Conservation (phyloP, 2,113 vertebrate genomes). For the Spilogale gracilis region DNA sequence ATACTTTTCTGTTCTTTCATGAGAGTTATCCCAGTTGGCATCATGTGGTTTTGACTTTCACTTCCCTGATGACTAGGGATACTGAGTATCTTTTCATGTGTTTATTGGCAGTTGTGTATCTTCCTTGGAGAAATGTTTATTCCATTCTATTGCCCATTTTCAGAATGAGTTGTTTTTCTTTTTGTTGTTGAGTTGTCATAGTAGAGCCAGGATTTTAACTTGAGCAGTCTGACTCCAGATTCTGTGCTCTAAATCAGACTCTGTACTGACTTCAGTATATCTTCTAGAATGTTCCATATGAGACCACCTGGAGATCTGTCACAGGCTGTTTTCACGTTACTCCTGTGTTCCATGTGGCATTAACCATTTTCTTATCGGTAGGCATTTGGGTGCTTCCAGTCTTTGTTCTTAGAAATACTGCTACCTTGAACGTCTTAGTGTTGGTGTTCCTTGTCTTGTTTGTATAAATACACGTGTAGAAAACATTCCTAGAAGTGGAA, state of each 20-base stretch:
- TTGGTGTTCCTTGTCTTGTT: background rate
- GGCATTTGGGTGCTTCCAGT: background rate
- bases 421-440: background rate
- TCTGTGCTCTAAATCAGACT: background rate
- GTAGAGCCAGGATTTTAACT: background rate
- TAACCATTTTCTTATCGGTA: background rate
- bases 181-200: background rate
- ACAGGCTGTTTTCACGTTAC: background rate
- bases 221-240: background rate
- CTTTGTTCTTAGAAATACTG: background rate
- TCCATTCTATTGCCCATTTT: background rate
- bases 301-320: background rate
- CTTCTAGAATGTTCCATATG: background rate
- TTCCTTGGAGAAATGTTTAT: background rate
- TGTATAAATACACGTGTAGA: background rate
- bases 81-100: background rate
- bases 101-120: background rate
- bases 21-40: background rate
- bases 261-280: background rate
- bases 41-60: background rate
- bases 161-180: background rate
- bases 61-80: background rate
- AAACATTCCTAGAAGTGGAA: background rate
- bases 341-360: background rate
- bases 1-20: background rate